Evolutionary conservation across 2,797 vertebrate species (phyloP).

Genomic region (Enteromius mattozi): DNA sequence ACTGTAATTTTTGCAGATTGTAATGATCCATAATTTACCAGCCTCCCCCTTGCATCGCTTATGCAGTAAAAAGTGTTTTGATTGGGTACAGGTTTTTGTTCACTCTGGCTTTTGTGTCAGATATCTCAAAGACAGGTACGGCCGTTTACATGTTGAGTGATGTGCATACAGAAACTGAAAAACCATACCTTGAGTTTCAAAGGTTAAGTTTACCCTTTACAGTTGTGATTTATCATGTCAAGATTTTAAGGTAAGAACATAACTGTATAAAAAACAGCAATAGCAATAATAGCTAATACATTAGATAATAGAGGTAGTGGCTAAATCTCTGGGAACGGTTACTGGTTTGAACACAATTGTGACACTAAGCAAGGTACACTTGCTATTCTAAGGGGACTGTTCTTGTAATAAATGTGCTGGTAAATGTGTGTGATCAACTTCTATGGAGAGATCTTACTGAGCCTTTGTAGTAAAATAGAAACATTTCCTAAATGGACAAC

Average conservation of each 20-base stretch:
- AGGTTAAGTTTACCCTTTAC: background rate
- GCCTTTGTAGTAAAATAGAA: background rate
- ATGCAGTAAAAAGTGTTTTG: constrained; percentile 76
- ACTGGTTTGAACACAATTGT: background rate
- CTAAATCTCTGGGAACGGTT: constrained; percentile 6
- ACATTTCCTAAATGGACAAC: constrained; percentile 53
- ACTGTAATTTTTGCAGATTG: constrained; percentile 87
- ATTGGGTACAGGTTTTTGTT: constrained; percentile 77
- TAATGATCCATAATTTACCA: constrained; percentile 89
- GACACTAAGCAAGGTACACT: background rate
- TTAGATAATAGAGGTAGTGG: background rate
- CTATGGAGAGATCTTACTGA: background rate
- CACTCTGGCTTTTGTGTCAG: constrained; percentile 72
- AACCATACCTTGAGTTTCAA: background rate
- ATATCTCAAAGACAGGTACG: constrained; percentile 67
- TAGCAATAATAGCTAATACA: background rate
- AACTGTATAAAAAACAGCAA: background rate
- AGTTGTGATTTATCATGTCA: background rate
- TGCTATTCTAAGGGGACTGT: background rate
- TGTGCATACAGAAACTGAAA: background rate
- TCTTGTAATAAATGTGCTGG: background rate
- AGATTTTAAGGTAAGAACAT: constrained; percentile 9
- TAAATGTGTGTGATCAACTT: constrained; percentile 8
- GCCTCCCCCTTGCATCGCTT: constrained; percentile 71
- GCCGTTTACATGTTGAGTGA: constrained; percentile 56